Base-by-base conservation (phyloP, 2,113 vertebrate genomes). In the Salvator merianae region DNA sequence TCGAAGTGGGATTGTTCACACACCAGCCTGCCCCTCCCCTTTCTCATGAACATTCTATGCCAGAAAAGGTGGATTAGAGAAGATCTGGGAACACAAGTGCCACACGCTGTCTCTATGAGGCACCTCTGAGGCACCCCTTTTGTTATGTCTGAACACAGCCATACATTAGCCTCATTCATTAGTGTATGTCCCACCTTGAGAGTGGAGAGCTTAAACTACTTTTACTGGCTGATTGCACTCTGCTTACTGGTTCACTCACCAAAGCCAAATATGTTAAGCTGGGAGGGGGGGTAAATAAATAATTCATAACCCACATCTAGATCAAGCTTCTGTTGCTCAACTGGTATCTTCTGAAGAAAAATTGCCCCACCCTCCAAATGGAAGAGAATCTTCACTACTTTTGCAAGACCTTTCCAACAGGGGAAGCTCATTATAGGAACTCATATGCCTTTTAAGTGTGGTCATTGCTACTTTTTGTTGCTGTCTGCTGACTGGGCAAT, bases 401-500 rank as follows among this genome's bases (percentile, higher is more conserved):
- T 86, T 28, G 66, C 66, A 66, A 90, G 32, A 65, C 76, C 82
- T 53, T 84, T 82, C 4, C 82, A 74, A 84, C 75, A 87, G 79
- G 69, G 88, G 40, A 79, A 32, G 0, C 81, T 90, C 55, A 43
- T 82, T 16, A 88, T 80, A 88, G 79, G 79, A 87, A 86, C 86
- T 87, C 74, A 30, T 69, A 83, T 76, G 28, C 7, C 65, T 69
- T 69, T 26, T 75, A 85, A 76, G 68, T 66, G 14, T 71, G 40
- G 40, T 14, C 26, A 20, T 8, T 36, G 5, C 43, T 34, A 50
- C 59, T 68, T 59, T 81, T 87, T 72, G 55, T 74, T 75, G 84
- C 83, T 81, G 22, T 40, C 0, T 68, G 34, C 78, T 53, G 50
- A 78, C 30, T 84, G 40, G 74, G 18, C 32, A 76, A 26, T 3